Conservation (phyloP, 2,888 invertebrate genomes). For the Hydropsyche betteni region DNA sequence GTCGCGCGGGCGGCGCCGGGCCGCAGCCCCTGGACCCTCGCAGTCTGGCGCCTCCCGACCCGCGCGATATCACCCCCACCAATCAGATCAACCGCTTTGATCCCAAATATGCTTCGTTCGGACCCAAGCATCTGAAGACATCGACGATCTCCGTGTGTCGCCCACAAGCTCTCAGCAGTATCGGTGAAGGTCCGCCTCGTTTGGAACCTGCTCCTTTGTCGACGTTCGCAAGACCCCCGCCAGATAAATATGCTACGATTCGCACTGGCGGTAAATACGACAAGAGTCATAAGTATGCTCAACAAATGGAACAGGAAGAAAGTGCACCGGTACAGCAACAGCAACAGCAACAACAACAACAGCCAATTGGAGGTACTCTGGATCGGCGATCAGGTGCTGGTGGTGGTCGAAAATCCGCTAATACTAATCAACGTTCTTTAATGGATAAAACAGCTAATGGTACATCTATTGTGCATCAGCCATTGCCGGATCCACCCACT, state of each 20-base stretch:
- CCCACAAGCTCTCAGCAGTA: conserved; percentile 47
- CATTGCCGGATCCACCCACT: conserved; percentile 60
- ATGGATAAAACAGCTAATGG: conserved; percentile 49
- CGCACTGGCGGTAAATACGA: conserved; percentile 55
- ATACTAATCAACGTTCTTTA: conserved; percentile 57
- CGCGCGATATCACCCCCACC: conserved; percentile 62
- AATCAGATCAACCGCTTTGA: conserved; percentile 68
- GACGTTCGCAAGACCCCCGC: conserved; percentile 48
- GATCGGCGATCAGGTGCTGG: conserved; percentile 35
- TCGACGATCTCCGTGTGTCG: conserved; percentile 57
- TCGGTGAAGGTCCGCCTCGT: conserved; percentile 49
- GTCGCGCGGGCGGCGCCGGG: conserved; percentile 73
- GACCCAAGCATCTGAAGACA: conserved; percentile 59
- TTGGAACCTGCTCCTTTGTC: conserved; percentile 47
- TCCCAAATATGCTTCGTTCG: conserved; percentile 69
- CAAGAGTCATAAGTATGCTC: conserved; percentile 51
- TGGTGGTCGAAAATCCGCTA: conserved; percentile 25
- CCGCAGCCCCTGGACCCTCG: conserved; percentile 59
- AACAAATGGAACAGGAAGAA: conserved; percentile 51
- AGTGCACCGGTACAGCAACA: conserved; percentile 55
- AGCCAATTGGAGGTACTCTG: conserved; percentile 39
- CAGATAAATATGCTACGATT: conserved; percentile 63
- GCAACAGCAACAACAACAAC: neutral
- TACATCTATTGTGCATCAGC: conserved; percentile 61
- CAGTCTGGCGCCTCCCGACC: conserved; percentile 63